Base-by-base conservation (phyloP, 1,140 invertebrate species). In the Eulimnadia texana region DNA sequence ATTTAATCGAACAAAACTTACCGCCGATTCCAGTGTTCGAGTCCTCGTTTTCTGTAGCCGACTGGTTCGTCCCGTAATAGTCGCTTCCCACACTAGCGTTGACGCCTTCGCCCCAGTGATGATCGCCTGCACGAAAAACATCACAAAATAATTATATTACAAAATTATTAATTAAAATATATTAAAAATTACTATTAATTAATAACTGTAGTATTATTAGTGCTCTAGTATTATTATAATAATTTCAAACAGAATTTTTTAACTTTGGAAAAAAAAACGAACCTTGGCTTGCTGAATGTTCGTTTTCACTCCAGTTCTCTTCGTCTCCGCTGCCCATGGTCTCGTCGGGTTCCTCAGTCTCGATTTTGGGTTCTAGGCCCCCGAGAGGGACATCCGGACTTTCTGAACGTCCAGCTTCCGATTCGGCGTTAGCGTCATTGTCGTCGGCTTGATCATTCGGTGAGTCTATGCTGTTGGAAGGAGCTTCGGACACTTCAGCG, bases 251-350 rank as follows among this genome's bases (percentile, higher is more conserved):
- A n/a, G n/a, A n/a, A n/a, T n/a, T n/a, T 0, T 16, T 22, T 19
- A 57, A 28, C 33, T n/a, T 20, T 20, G 3, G 25, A 57, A 20
- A 27, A 11, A 23, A 27, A 13, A 33, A 57, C 25, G 55, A 20
- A 25, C 33, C 55, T 16, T 29, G 27, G 9, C 25, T 57, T 13
- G 55, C 22, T 22, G 55, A 33, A 20, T 57, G 33, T 20, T 57
- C 55, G 28, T 27, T 29, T 22, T 57, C 55, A 22, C 55, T 57
- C 55, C 55, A 57, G n/a, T 57, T 33, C 16, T 57, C 55, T 33
- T 57, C 55, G 33, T 57, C 55, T 6, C 55, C 55, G 29, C 55
- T 57, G 16, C 55, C 55, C 3, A 27, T 20, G 22, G 27, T 33
- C 20, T 57, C 27, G 16, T 57, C 55, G 33, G 28, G 27, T 29